Percentiles rank a stretch among this genome's conserved stretches.
Conservation (phyloP, 2,888 invertebrate genomes). For the Atethmia centrago region DNA sequence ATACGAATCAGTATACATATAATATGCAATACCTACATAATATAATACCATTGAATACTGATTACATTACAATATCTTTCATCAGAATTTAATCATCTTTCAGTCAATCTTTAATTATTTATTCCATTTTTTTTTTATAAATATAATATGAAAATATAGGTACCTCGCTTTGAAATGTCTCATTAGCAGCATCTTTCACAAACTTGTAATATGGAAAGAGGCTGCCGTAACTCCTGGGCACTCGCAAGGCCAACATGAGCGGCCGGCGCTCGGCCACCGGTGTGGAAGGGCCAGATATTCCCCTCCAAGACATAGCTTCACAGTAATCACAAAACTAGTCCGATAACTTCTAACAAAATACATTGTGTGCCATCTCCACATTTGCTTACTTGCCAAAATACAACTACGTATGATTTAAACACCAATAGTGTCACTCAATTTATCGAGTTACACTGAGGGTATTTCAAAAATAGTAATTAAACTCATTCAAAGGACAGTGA, state of each 20-base stretch:
- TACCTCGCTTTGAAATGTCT: conserved; percentile 81
- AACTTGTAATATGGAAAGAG: conserved; percentile 92
- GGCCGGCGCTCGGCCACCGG: conserved; percentile 82
- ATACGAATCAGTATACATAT: conserved; percentile 2
- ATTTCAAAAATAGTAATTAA: conserved; percentile 34
- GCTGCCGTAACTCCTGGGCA: conserved; percentile 91
- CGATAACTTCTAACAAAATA: conserved; percentile 72
- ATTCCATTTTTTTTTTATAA: not conserved
- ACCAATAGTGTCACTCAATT: conserved; percentile 38
- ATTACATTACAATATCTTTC: not conserved
- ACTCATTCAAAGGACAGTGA: conserved; percentile 7
- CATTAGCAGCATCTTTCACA: conserved; percentile 86
- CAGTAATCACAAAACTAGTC: conserved; percentile 74
- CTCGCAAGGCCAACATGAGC: conserved; percentile 81
- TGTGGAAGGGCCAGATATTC: conserved; percentile 75
- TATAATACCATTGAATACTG: not conserved
- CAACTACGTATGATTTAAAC: conserved; percentile 29
- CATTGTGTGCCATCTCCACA: conserved; percentile 81
- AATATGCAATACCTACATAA: not conserved
- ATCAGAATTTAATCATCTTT: conserved; percentile 9
- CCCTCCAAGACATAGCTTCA: conserved; percentile 75
- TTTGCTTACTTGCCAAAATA: conserved; percentile 65
- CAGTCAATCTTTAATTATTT: not conserved
- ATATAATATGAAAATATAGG: conserved; percentile 26
- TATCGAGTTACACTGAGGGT: conserved; percentile 51